A percentile compares a stretch with the other conserved stretches of the same genome.
Evolutionary conservation across 2,113 vertebrate species (phyloP).

Genomic region (Fregetta grallaria): DNA sequence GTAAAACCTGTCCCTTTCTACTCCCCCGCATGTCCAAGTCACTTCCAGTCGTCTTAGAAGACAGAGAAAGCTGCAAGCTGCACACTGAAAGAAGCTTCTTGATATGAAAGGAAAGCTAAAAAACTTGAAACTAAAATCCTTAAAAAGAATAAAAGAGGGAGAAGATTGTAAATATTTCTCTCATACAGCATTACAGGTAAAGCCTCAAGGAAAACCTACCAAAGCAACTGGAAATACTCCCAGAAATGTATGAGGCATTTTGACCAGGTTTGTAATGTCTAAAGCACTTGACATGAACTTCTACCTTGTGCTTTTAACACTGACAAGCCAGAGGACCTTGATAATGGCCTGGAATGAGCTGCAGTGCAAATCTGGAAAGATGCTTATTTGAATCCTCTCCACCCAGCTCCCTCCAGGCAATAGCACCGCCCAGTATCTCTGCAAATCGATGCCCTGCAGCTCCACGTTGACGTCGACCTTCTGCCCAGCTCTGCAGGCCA

Average conservation of each 20-base stretch:
- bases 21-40: background rate
- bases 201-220: background rate
- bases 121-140: background rate
- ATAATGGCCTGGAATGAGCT: background rate
- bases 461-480: rapidly evolving
- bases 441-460: background rate
- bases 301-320: background rate
- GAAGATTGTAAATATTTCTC: background rate
- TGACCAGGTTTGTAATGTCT: background rate
- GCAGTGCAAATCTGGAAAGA: background rate
- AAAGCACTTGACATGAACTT: background rate
- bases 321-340: background rate
- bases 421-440: background rate
- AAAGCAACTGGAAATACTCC: background rate
- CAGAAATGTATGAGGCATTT: background rate
- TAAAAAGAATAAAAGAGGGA: background rate
- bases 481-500: background rate
- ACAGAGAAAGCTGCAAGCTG: background rate
- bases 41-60: background rate
- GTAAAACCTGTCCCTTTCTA: background rate
- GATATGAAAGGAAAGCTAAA: background rate
- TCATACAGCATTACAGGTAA: background rate
- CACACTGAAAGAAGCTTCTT: background rate
- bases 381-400: background rate
- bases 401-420: background rate